Percentiles rank a stretch among this genome's conserved stretches.
These are phyloP conservation scores for Branchipolynoe longqiensis DNA, from an alignment of 2,888 invertebrate species.

Conservation along the genomic window DNA sequence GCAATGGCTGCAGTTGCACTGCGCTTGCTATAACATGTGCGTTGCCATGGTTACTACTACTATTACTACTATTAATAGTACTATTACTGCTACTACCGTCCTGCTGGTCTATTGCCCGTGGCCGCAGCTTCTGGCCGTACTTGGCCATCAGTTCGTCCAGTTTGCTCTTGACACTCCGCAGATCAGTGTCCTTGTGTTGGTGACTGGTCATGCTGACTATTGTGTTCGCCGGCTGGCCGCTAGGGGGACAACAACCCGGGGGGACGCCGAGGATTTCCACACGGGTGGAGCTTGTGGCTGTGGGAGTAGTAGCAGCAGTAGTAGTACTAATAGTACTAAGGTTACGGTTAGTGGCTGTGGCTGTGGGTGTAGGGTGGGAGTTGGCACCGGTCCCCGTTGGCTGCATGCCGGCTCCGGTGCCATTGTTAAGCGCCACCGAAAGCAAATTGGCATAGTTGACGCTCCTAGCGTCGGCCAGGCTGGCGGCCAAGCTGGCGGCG, in stretches of 20 bases:
- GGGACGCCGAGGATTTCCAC: neutral
- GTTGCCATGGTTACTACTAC: neutral
- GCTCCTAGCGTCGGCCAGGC: conserved; percentile 10
- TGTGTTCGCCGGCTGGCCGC: too few relatives aligned
- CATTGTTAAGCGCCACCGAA: conserved; percentile 28
- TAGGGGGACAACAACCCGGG: too few relatives aligned
- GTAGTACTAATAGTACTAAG: too few relatives aligned
- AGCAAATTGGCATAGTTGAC: conserved; percentile 37
- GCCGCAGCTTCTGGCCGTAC: conserved; percentile 34
- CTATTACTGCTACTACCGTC: neutral
- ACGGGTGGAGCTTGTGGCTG: neutral
- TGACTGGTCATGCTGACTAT: neutral
- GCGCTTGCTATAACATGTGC: neutral
- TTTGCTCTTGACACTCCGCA: conserved; percentile 19
- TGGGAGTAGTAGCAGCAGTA: neutral
- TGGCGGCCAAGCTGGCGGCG: neutral
- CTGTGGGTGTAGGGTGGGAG: neutral
- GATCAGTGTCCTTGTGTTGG: neutral
- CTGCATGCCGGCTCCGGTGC: neutral
- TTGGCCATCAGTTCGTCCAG: conserved; percentile 46
- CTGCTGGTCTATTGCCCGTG: neutral
- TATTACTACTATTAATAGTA: neutral
- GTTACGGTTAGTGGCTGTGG: too few relatives aligned
- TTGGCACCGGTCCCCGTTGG: neutral
- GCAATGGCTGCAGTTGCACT: neutral